Conservation (phyloP, 2,797 vertebrate genomes). For the Premnoplex brunnescens region DNA sequence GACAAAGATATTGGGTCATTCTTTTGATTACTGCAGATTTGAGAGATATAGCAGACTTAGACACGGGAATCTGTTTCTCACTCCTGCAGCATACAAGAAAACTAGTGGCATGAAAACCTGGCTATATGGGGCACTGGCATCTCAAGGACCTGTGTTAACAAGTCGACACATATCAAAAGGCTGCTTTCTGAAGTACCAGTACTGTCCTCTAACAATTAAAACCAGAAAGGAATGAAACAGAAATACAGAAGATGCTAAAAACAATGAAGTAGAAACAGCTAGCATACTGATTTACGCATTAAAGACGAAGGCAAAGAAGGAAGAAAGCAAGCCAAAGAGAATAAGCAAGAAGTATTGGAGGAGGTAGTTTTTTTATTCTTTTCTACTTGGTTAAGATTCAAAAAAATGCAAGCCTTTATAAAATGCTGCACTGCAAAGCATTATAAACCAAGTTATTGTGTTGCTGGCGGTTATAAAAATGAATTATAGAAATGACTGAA, state of each 20-base stretch:
- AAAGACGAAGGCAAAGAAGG: neutral
- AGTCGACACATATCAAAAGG: neutral
- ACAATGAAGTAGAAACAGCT: neutral
- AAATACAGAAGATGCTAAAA: neutral
- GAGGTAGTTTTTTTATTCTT: fast-evolving
- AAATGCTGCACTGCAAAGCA: slow-evolving; percentile 18
- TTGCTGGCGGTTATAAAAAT: slow-evolving; percentile 23
- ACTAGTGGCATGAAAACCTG: neutral
- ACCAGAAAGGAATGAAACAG: neutral
- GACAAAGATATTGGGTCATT: neutral
- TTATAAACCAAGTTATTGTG: slow-evolving; percentile 19
- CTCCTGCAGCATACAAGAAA: neutral
- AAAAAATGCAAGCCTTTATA: neutral
- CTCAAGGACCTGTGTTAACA: neutral
- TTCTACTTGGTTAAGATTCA: neutral
- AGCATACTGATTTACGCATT: neutral
- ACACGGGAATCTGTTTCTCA: neutral
- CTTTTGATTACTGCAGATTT: neutral
- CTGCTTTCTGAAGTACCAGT: neutral
- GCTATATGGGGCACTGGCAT: neutral
- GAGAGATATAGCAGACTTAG: neutral
- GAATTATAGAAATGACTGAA: slow-evolving; percentile 2
- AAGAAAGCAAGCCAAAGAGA: neutral
- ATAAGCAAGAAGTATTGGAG: neutral
- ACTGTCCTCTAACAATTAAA: neutral